Evolutionary conservation across 2,797 vertebrate genomes (phyloP).

Genomic region (Tokudaia muenninki): DNA sequence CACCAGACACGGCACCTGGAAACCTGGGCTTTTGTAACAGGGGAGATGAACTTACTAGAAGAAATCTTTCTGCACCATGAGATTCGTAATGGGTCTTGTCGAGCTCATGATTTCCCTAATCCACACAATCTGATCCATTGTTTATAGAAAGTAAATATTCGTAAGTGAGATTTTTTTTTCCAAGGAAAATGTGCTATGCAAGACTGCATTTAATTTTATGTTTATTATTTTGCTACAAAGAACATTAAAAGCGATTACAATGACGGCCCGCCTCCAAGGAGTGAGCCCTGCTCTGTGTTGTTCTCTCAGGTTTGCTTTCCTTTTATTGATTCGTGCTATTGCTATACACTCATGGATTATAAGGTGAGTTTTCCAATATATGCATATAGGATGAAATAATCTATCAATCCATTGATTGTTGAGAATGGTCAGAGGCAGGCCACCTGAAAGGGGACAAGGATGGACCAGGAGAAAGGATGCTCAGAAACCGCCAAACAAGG

Average conservation of each 20-base stretch:
- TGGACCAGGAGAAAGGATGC: not conserved
- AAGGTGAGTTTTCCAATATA: not conserved
- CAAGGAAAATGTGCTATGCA: not conserved
- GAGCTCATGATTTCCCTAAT: conserved; percentile 25
- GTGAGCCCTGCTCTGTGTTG: conserved; percentile 11
- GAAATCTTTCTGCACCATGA: conserved; percentile 25
- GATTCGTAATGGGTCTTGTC: not conserved
- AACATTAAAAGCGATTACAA: conserved; percentile 9
- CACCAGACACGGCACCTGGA: not conserved
- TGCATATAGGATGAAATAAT: not conserved
- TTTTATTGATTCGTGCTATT: not conserved
- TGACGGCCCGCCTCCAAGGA: not conserved
- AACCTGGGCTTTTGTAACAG: not conserved
- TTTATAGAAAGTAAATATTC: not conserved
- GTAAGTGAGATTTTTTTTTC: conserved; percentile 37
- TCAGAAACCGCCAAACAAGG: not conserved
- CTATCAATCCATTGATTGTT: not conserved
- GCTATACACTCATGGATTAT: not conserved
- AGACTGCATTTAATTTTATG: conserved; percentile 16
- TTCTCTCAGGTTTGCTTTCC: not conserved
- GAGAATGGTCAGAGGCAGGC: not conserved
- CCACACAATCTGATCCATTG: not conserved
- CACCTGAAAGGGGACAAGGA: not conserved
- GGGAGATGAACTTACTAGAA: conserved; percentile 10
- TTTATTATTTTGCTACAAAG: conserved; percentile 13